Evolutionary conservation across 1,140 invertebrate species (phyloP).

Genomic region (Dendrolimus kikuchii): DNA sequence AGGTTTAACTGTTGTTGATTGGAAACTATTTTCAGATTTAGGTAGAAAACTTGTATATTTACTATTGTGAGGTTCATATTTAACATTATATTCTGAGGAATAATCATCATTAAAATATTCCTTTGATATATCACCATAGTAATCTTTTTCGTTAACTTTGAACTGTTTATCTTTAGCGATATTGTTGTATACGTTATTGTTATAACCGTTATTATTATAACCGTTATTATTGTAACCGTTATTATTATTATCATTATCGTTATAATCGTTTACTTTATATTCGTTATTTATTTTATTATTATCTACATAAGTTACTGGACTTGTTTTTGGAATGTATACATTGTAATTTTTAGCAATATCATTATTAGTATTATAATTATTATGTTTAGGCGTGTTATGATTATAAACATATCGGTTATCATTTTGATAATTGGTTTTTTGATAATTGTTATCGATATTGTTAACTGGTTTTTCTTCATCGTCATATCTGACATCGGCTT

Average conservation of each 20-base stretch:
- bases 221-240: conserved; percentile 3
- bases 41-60: conserved; percentile 21
- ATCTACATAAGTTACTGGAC: no score
- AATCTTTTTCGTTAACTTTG: conserved; percentile 18
- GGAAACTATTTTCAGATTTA: conserved; percentile 9
- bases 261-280: conserved; percentile 12
- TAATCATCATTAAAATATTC: conserved; percentile 49
- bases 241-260: conserved; percentile 11
- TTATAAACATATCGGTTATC: no score
- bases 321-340: no score
- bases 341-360: no score
- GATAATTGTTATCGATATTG: conserved; percentile 10
- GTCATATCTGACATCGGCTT: conserved; percentile 72
- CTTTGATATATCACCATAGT: conserved; percentile 40
- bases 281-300: conserved; percentile 12
- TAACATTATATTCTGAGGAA: conserved; percentile 39
- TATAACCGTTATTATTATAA: conserved; percentile 10
- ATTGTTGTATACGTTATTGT: conserved; percentile 16
- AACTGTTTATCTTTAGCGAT: conserved; percentile 23
- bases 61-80: conserved; percentile 33
- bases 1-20: conserved; percentile 31
- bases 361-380: no score
- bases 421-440: no score
- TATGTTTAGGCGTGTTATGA: no score
- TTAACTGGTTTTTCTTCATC: conserved; percentile 29